phyloP scores from a whole-genome alignment of 53 echinoderm and acorn worm species.

The Luidia sarsii region DNA sequence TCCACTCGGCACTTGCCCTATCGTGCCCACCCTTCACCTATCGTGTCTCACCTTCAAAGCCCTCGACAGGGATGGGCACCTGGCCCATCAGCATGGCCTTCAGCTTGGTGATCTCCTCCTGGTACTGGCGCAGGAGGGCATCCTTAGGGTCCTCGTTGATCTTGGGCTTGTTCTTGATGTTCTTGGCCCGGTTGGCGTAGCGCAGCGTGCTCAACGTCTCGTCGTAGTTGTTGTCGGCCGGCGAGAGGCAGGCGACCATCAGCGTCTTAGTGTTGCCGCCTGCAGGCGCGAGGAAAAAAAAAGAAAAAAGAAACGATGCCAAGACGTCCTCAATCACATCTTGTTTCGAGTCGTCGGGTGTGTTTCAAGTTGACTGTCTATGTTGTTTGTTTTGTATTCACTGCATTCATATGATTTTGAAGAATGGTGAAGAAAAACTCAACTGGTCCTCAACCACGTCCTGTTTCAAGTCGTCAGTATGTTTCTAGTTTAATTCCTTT shows the following conservation, averaged over 20 bases:
- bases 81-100: constrained; percentile 97
- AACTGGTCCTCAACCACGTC: too few relatives aligned
- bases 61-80: constrained; percentile 87
- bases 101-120: constrained; percentile 94
- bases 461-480: too few relatives aligned
- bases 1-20: too few relatives aligned
- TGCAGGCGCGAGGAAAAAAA: constrained; percentile 15
- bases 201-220: constrained; percentile 96
- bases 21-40: too few relatives aligned
- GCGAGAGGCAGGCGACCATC: constrained; percentile 99
- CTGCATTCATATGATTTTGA: too few relatives aligned
- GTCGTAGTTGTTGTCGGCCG: constrained; percentile 99
- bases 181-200: constrained; percentile 99
- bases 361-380: too few relatives aligned
- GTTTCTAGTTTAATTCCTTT: too few relatives aligned
- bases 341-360: too few relatives aligned
- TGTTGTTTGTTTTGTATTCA: too few relatives aligned
- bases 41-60: constrained; percentile 85
- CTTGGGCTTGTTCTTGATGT: constrained; percentile 99
- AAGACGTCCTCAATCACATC: too few relatives aligned
- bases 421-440: too few relatives aligned
- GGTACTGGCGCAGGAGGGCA: constrained; percentile 95
- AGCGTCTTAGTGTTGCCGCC: constrained; percentile 99
- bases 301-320: too few relatives aligned
- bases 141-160: constrained; percentile 99